A percentile compares a stretch with the other conserved stretches of the same genome.
phyloP scores from a whole-genome alignment of 2,888 invertebrate species.

The Lymantria dispar region DNA sequence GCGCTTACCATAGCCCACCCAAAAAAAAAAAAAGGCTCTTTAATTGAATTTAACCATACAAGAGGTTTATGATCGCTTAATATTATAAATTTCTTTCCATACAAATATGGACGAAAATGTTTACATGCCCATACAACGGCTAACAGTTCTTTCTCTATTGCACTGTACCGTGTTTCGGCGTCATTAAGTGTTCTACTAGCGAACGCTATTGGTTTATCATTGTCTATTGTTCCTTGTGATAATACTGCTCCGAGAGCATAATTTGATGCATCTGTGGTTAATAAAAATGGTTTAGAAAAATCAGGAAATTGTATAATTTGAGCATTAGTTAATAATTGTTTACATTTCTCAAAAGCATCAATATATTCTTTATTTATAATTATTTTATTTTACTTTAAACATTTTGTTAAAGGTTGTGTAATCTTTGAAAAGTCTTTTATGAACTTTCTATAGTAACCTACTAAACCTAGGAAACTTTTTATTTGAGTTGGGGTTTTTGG shows the following conservation, averaged over 20 bases:
- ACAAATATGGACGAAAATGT: slow-evolving; percentile 36
- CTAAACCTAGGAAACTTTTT: slow-evolving; percentile 1
- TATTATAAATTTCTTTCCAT: slow-evolving; percentile 40
- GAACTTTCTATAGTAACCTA: slow-evolving; percentile 12
- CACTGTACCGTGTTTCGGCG: slow-evolving; percentile 17
- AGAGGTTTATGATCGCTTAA: slow-evolving; percentile 46
- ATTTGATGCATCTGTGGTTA: slow-evolving; percentile 33
- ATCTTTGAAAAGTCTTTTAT: slow-evolving; percentile 6
- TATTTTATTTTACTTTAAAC: slow-evolving; percentile 4
- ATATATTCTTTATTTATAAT: slow-evolving; percentile 3
- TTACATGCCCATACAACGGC: slow-evolving; percentile 41
- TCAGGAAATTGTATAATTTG: slow-evolving; percentile 27
- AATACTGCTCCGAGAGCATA: slow-evolving; percentile 28
- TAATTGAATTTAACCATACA: slow-evolving; percentile 4
- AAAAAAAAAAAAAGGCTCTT: too few species aligned
- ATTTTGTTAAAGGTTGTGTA: slow-evolving; percentile 1
- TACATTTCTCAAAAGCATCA: slow-evolving; percentile 2
- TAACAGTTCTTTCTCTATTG: slow-evolving; percentile 43
- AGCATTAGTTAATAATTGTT: background rate
- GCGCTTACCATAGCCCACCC: too few species aligned
- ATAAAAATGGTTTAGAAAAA: slow-evolving; percentile 23
- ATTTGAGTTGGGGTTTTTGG: slow-evolving; percentile 3
- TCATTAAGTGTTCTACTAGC: background rate
- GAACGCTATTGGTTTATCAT: background rate
- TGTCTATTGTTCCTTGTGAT: slow-evolving; percentile 11